These are phyloP conservation scores for Conistra vaccinii DNA, from an alignment of 2,888 invertebrate species.

Conservation along the genomic window DNA sequence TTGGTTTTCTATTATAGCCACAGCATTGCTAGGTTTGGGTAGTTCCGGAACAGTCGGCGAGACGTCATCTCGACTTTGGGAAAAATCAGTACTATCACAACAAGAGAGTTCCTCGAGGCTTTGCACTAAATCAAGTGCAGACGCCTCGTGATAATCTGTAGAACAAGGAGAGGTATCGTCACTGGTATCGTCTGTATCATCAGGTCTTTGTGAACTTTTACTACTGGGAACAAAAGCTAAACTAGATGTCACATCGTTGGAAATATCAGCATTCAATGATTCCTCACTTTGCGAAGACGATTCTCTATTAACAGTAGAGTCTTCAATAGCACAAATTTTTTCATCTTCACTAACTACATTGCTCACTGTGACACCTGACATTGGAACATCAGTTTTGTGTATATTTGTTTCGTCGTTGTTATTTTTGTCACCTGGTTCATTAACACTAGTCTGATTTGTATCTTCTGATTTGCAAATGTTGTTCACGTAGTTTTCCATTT, in stretches of 20 bases:
- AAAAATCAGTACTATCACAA: constrained; percentile 86
- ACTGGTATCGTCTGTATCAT: constrained; percentile 83
- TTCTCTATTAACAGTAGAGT: constrained; percentile 76
- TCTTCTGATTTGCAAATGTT: constrained; percentile 65
- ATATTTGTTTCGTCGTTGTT: constrained; percentile 63
- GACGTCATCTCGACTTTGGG: constrained; percentile 86
- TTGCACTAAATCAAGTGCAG: constrained; percentile 85
- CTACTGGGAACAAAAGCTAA: constrained; percentile 87
- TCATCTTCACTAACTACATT: constrained; percentile 77
- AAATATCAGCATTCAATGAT: constrained; percentile 86
- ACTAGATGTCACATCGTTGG: constrained; percentile 87
- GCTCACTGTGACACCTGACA: constrained; percentile 67
- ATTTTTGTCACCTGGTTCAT: constrained; percentile 67
- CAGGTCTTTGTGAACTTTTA: constrained; percentile 83
- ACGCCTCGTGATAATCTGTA: constrained; percentile 88
- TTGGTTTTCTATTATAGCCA: constrained; percentile 55
- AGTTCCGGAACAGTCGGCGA: constrained; percentile 76
- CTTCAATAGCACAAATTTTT: constrained; percentile 70
- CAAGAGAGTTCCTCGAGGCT: constrained; percentile 85
- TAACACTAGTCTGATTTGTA: constrained; percentile 60
- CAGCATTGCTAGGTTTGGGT: constrained; percentile 64
- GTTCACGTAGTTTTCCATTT: constrained; percentile 72
- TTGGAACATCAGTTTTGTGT: constrained; percentile 59
- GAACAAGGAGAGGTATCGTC: constrained; percentile 88
- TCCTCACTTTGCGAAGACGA: constrained; percentile 83